phyloP scores from a whole-genome alignment of 2,888 invertebrate species.

The Nephrocerus scutellatus region DNA sequence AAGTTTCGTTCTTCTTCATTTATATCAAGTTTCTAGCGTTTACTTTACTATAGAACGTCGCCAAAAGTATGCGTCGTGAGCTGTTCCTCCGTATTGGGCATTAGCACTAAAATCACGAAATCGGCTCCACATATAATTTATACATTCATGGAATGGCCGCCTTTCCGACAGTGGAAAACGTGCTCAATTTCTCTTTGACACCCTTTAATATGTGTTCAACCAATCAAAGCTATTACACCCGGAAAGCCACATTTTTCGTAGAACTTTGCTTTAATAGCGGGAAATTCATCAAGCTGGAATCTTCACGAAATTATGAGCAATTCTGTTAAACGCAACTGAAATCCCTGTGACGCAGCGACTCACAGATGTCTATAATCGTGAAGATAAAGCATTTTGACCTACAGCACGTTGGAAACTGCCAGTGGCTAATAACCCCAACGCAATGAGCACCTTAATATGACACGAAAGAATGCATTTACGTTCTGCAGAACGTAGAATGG shows the following conservation, averaged over 20 bases:
- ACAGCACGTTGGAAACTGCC: constrained; percentile 6
- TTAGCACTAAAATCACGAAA: constrained; percentile 3
- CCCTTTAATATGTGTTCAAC: too few relatives aligned
- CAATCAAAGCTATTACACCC: too few relatives aligned
- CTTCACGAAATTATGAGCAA: constrained; percentile 1
- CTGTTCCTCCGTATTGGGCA: constrained; percentile 1
- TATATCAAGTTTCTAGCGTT: constrained; percentile 2
- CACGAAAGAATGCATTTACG: background rate
- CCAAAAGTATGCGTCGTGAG: constrained; percentile 3
- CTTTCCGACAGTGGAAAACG: too few relatives aligned
- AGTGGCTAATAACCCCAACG: constrained; percentile 5
- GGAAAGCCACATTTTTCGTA: constrained; percentile 4
- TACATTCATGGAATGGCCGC: too few relatives aligned
- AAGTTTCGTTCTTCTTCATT: constrained; percentile 1
- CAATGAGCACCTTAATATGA: background rate
- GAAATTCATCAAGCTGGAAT: too few relatives aligned
- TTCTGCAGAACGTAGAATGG: background rate
- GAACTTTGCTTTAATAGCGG: constrained; percentile 1
- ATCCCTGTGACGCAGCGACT: constrained; percentile 6
- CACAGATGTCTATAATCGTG: constrained; percentile 2
- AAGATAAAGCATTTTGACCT: constrained; percentile 4
- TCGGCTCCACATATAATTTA: too few relatives aligned
- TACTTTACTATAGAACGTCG: constrained; percentile 3
- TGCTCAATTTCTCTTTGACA: too few relatives aligned
- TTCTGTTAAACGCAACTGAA: constrained; percentile 2